phyloP scores from a whole-genome alignment of 1,140 invertebrate genomes.

The Diachasmimorpha longicaudata region DNA sequence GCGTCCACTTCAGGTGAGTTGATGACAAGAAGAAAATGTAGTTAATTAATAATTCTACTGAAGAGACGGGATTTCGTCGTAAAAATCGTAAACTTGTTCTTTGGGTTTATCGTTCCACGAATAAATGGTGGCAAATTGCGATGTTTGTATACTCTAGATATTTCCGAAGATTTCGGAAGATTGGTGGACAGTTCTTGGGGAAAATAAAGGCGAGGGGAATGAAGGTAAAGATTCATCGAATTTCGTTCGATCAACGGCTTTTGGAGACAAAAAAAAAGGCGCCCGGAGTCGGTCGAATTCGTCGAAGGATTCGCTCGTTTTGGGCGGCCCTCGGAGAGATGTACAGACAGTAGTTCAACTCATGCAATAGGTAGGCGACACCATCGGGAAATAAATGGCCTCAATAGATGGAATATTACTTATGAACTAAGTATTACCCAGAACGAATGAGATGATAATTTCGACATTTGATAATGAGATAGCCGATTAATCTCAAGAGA shows the following conservation, averaged over 20 bases:
- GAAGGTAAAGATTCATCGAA: neutral
- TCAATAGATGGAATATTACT: too few species aligned
- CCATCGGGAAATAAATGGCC: too few species aligned
- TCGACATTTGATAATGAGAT: too few species aligned
- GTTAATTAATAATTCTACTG: slow-evolving; percentile 57
- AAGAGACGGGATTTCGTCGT: slow-evolving; percentile 42
- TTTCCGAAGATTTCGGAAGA: neutral
- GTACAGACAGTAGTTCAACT: neutral
- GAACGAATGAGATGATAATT: too few species aligned
- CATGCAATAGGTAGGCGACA: neutral
- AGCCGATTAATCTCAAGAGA: too few species aligned
- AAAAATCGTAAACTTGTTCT: slow-evolving; percentile 36
- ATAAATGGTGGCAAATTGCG: neutral
- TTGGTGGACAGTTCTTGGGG: neutral
- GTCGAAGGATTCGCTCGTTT: neutral
- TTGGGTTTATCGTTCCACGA: neutral
- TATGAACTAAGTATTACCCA: too few species aligned
- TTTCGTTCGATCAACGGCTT: neutral
- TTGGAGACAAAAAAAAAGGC: neutral
- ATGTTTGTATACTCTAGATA: neutral
- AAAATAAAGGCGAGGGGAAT: neutral
- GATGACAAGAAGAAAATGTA: slow-evolving; percentile 15
- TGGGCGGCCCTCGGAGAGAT: neutral
- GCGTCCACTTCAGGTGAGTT: neutral
- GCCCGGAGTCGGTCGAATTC: neutral